These are phyloP conservation scores for Drosophila testacea DNA, from an alignment of 2,888 invertebrate genomes.

Conservation along the genomic window DNA sequence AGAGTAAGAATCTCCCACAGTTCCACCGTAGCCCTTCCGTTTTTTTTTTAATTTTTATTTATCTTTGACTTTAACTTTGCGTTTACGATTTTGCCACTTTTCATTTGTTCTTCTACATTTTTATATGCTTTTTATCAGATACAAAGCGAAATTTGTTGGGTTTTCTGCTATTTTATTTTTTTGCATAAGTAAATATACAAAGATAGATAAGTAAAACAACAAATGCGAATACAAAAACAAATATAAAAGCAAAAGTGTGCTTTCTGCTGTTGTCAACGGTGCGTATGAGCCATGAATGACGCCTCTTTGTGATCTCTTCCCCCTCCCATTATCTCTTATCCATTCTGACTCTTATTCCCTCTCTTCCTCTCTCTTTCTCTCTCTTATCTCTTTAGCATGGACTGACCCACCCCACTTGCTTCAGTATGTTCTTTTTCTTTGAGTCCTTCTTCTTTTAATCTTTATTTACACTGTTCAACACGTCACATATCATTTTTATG, in stretches of 20 bases:
- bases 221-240: conserved; percentile 33
- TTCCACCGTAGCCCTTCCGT: neutral
- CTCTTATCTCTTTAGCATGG: conserved; percentile 1
- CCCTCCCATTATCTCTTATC: neutral
- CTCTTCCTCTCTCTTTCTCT: neutral
- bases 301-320: conserved; percentile 30
- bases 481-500: conserved; percentile 69
- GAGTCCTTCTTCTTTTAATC: neutral
- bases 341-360: too few relatives aligned
- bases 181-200: conserved; percentile 48
- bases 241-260: conserved; percentile 16
- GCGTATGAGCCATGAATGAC: conserved; percentile 67
- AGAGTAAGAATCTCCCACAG: neutral
- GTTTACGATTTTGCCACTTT: conserved; percentile 31
- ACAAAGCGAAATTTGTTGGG: conserved; percentile 38
- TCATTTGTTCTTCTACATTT: conserved; percentile 14
- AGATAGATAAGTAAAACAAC: conserved; percentile 15
- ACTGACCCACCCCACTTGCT: conserved; percentile 26
- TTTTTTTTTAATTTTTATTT: conserved; percentile 15
- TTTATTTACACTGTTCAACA: conserved; percentile 11
- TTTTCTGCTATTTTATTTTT: neutral
- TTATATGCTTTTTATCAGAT: conserved; percentile 51
- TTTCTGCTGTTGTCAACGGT: conserved; percentile 52
- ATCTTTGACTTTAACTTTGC: conserved; percentile 16
- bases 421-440: neutral